Conservation (phyloP, 2,797 vertebrate genomes). For the Spea hammondii region DNA sequence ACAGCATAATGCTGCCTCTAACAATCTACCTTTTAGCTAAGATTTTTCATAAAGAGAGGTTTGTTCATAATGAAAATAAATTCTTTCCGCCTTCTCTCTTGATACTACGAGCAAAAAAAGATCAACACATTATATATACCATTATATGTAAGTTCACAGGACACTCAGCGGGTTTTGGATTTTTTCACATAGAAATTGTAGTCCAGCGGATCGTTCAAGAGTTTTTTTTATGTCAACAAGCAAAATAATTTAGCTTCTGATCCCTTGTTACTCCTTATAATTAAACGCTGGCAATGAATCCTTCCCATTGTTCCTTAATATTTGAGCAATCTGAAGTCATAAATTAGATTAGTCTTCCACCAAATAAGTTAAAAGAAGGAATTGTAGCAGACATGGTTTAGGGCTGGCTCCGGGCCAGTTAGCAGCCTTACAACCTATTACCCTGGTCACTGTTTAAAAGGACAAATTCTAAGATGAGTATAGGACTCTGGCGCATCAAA, state of each 20-base stretch:
- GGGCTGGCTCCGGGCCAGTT: constrained; percentile 72
- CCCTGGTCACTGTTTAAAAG: constrained; percentile 64
- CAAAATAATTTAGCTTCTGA: constrained; percentile 31
- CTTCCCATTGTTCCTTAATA: constrained; percentile 60
- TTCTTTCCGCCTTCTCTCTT: constrained; percentile 19
- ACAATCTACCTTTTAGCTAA: constrained; percentile 25
- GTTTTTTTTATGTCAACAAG: constrained; percentile 38
- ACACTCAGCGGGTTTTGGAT: constrained; percentile 48
- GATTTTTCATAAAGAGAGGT: constrained; percentile 25
- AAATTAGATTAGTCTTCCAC: constrained; percentile 73
- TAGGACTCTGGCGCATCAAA: constrained; percentile 59
- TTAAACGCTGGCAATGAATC: constrained; percentile 38
- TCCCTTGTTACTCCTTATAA: constrained; percentile 59
- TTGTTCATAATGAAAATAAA: constrained; percentile 44
- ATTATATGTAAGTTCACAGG: constrained; percentile 40
- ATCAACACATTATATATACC: constrained; percentile 5
- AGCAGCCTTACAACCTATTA: constrained; percentile 79
- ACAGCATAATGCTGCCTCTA: constrained; percentile 28
- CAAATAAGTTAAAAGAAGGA: constrained; percentile 77
- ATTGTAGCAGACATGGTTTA: constrained; percentile 65
- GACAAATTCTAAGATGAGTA: constrained; percentile 64
- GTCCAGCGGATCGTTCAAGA: constrained; percentile 53
- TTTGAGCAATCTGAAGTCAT: constrained; percentile 71
- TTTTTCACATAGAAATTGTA: constrained; percentile 52
- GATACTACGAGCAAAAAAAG: constrained; percentile 4